Percentiles rank a stretch among this genome's conserved stretches.
These are phyloP conservation scores for Rachycentron canadum DNA, from an alignment of 2,797 vertebrate species.

Conservation along the genomic window DNA sequence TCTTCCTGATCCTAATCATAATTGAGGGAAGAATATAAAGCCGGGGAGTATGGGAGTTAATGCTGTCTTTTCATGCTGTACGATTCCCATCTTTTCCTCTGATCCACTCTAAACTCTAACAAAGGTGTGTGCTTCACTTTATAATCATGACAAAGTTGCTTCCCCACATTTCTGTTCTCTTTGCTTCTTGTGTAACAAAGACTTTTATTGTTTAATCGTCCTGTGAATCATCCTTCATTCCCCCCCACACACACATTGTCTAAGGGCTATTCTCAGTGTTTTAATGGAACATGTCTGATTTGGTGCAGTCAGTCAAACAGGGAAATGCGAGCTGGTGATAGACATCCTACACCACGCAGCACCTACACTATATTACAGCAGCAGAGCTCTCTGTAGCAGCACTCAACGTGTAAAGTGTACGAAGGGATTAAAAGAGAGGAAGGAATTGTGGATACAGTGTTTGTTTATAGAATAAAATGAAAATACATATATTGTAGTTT, in stretches of 20 bases:
- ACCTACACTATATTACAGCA: constrained; percentile 9
- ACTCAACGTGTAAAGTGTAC: background rate
- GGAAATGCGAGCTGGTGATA: constrained; percentile 10
- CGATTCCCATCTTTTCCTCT: background rate
- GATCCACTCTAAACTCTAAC: background rate
- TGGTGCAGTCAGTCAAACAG: constrained; percentile 21
- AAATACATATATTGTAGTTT: background rate
- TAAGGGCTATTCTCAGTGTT: constrained; percentile 37
- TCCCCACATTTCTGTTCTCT: constrained; percentile 18
- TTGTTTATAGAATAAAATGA: constrained; percentile 5
- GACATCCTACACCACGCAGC: constrained; percentile 25
- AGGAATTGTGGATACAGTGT: background rate
- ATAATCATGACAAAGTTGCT: background rate
- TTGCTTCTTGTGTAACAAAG: constrained; percentile 55
- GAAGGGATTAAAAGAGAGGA: background rate
- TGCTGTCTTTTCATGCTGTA: background rate
- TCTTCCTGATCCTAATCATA: background rate
- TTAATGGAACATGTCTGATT: constrained; percentile 34
- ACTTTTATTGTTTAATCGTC: constrained; percentile 36
- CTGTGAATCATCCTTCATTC: constrained; percentile 55
- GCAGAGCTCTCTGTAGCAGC: background rate
- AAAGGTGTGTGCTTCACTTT: background rate
- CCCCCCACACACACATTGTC: constrained; percentile 50
- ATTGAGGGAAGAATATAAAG: background rate
- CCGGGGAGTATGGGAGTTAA: background rate